phyloP scores from a whole-genome alignment of 1,140 invertebrate genomes.

The Copidosoma floridanum region DNA sequence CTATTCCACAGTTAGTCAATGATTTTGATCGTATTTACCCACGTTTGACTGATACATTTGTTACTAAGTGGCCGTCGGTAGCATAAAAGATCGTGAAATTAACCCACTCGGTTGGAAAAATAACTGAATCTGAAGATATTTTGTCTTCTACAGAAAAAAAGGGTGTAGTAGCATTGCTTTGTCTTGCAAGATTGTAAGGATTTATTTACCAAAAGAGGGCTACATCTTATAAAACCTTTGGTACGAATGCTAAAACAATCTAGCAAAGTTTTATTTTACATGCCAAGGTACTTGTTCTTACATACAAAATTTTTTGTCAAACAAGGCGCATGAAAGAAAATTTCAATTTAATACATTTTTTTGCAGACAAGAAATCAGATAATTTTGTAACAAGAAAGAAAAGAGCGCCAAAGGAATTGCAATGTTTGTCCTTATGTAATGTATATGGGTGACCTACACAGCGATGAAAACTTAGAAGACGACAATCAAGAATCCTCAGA shows the following conservation, averaged over 20 bases:
- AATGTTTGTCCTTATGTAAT: background rate
- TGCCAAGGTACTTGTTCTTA: background rate
- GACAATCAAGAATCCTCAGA: background rate
- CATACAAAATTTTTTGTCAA: background rate
- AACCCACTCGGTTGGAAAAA: background rate
- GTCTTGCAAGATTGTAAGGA: background rate
- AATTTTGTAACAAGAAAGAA: background rate
- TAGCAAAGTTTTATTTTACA: background rate
- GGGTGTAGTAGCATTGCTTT: background rate
- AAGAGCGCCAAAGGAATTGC: background rate
- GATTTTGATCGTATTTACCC: background rate
- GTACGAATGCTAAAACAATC: background rate
- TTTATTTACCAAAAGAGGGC: background rate
- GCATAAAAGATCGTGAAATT: background rate
- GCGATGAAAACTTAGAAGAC: background rate
- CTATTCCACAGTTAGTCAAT: background rate
- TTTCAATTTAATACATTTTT: background rate
- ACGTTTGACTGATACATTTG: background rate
- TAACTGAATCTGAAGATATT: background rate
- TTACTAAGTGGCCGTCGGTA: background rate
- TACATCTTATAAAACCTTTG: background rate
- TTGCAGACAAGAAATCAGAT: background rate
- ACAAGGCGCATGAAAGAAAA: background rate
- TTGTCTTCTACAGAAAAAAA: background rate
- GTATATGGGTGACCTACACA: background rate